Evolutionary conservation across 2,797 vertebrate species (phyloP).

Genomic region (Lacerta bilineata): DNA sequence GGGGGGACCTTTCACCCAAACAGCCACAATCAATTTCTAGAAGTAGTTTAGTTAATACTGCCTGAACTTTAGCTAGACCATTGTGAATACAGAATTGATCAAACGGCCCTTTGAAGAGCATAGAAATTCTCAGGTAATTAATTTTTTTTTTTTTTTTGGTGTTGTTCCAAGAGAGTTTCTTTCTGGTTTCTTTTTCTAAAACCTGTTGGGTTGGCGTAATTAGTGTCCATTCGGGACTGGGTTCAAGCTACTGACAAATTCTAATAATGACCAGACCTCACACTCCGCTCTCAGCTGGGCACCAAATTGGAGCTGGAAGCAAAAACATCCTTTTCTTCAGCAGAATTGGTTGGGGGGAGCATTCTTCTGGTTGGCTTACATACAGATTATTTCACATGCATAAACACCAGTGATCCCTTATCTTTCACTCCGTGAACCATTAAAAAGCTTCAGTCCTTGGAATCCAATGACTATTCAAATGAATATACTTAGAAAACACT

Average conservation of each 20-base stretch:
- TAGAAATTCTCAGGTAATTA: constrained; percentile 55
- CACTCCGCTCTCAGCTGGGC: constrained; percentile 35
- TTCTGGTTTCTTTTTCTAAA: constrained; percentile 52
- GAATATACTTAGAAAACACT: no score
- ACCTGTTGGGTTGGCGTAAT: constrained; percentile 59
- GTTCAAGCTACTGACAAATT: constrained; percentile 59
- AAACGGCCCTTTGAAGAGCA: constrained; percentile 59
- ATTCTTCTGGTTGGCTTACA: neutral
- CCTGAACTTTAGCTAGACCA: constrained; percentile 61
- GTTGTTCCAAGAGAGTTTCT: constrained; percentile 47
- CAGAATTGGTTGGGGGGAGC: neutral
- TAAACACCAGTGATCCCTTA: constrained; percentile 34
- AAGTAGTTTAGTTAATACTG: constrained; percentile 44
- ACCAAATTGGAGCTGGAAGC: constrained; percentile 60
- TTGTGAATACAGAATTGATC: constrained; percentile 57
- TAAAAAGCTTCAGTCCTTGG: constrained; percentile 2
- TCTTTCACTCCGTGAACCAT: constrained; percentile 43
- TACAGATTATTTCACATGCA: constrained; percentile 50
- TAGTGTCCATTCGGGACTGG: constrained; percentile 28
- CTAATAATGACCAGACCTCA: constrained; percentile 32
- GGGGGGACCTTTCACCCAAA: accelerated
- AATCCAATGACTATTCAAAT: neutral
- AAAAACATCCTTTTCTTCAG: constrained; percentile 55
- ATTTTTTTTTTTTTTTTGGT: no score
- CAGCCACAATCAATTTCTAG: neutral